These are phyloP conservation scores for Agelas oroides DNA, from an alignment of 37 sponge, comb jelly and placozoan species.

Conservation along the genomic window DNA sequence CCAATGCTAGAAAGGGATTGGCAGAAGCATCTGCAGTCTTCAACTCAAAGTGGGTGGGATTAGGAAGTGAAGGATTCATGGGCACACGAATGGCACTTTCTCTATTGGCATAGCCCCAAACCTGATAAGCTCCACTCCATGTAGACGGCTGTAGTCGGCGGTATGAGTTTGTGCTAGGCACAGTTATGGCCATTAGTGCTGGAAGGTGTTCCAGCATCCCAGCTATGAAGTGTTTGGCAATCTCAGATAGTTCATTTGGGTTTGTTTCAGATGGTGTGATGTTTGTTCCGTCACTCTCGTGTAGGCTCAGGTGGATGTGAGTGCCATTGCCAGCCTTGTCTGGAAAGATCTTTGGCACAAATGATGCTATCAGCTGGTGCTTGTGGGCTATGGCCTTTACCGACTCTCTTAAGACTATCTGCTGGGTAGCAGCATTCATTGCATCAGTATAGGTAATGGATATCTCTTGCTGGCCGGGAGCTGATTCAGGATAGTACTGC, in stretches of 20 bases:
- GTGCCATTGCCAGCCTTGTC: slow-evolving; percentile 51
- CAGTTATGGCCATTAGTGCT: slow-evolving; percentile 41
- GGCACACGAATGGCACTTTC: slow-evolving; percentile 53
- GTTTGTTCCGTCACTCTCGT: slow-evolving; percentile 28
- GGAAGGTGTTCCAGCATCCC: slow-evolving; percentile 55
- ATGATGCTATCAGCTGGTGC: slow-evolving; percentile 42
- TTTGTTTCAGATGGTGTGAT: slow-evolving; percentile 21
- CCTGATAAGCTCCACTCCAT: slow-evolving; percentile 50
- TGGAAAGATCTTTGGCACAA: slow-evolving; percentile 47
- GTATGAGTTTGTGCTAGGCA: slow-evolving; percentile 48
- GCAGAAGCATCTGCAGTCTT: slow-evolving; percentile 38
- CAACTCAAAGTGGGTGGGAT: slow-evolving; percentile 56
- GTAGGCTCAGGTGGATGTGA: slow-evolving; percentile 53
- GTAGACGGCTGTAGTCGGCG: slow-evolving; percentile 31
- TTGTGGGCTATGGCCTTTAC: slow-evolving; percentile 30
- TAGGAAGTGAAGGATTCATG: neutral
- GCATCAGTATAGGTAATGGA: slow-evolving; percentile 27
- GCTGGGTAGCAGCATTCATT: slow-evolving; percentile 37
- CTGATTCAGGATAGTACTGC: slow-evolving; percentile 39
- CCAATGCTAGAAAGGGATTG: slow-evolving; percentile 60
- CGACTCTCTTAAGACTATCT: slow-evolving; percentile 37
- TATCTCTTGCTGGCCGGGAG: slow-evolving; percentile 49
- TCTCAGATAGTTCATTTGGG: slow-evolving; percentile 6
- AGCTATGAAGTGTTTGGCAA: slow-evolving; percentile 49
- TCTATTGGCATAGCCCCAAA: slow-evolving; percentile 51